Evolutionary conservation across 1,140 invertebrate genomes (phyloP).

Genomic region (Brachionus paranguensis): DNA sequence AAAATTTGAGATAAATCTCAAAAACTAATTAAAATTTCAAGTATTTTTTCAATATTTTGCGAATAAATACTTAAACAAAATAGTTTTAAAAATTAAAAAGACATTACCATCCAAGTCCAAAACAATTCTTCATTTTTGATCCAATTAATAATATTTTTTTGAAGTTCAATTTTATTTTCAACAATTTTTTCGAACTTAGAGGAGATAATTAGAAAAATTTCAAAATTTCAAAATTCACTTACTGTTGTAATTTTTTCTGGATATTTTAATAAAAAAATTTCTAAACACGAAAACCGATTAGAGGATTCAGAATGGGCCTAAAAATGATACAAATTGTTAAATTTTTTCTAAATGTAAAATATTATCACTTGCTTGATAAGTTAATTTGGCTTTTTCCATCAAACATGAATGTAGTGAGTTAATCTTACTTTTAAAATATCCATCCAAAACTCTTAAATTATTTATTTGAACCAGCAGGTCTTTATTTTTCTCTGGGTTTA

Average conservation of each 20-base stretch:
- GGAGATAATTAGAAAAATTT: neutral
- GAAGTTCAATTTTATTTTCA: neutral
- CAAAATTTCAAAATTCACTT: neutral
- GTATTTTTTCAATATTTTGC: too few species aligned
- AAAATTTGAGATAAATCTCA: too few species aligned
- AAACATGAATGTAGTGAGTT: constrained; percentile 1
- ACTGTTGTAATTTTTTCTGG: neutral
- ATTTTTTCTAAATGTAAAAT: too few species aligned
- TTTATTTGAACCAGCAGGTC: neutral
- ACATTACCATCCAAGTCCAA: constrained; percentile 24
- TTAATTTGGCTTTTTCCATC: neutral
- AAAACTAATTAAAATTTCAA: too few species aligned
- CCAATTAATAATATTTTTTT: constrained; percentile 19
- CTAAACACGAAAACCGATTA: neutral
- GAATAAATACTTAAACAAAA: too few species aligned
- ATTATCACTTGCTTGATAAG: neutral
- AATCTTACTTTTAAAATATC: neutral
- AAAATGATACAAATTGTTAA: neutral
- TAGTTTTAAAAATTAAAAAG: neutral
- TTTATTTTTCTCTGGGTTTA: neutral
- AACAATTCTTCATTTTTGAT: constrained; percentile 6
- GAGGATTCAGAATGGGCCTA: neutral
- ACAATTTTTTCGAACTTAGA: neutral
- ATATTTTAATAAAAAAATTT: neutral
- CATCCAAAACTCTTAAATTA: neutral